Evolutionary conservation across 2,888 invertebrate genomes (phyloP), one percentile per base, ranked within the genome.

Genomic region (Sinhomidia bicolor): DNA sequence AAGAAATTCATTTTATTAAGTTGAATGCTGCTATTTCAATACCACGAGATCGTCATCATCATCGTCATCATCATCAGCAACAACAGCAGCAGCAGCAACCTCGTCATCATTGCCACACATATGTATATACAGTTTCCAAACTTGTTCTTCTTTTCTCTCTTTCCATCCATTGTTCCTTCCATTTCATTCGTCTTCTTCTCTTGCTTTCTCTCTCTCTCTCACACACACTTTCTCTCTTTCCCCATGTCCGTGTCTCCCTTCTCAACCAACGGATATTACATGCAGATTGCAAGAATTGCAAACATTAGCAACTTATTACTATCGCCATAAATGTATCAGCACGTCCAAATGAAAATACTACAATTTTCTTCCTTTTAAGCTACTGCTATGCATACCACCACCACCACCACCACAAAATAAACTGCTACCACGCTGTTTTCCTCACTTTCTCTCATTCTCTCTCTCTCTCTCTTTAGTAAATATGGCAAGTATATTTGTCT

Each of bases 1-100:
- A 51, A 47, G 57, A 85, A 86, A 81, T 81, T 87, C 74, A 87
- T 81, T 87, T 87, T 74, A 87, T 81, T 87, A 81, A 78, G 85
- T 76, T 36, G 85, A 85, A 62, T 78, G 41, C 32, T 82, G 82
- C 68, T 74, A 84, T 84, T 84, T 84, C 83, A 82, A 84, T 84
- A 84, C 17, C 41, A n/a, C 68, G 54, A 74, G 41, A 5, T 44
- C 71, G 17, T 10, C 20, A 4, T 60, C 36, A 36, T 41, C 68
- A 82, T 5, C 23, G 20, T 12, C 23, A 47, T 3, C 51, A 51
- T 51, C 51, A 20, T 51, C 47, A 20, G 12, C n/a, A 76, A 1
- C n/a, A 76, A 3, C 9, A 51, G 26, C n/a, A 29, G 26, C 29
- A n/a, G 6, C 29, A 17, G n/a, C 4, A 68, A n/a, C 36, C 3